Evolutionary conservation across 2,888 invertebrate genomes (phyloP).

Genomic region (Cartodere bifasciata): DNA sequence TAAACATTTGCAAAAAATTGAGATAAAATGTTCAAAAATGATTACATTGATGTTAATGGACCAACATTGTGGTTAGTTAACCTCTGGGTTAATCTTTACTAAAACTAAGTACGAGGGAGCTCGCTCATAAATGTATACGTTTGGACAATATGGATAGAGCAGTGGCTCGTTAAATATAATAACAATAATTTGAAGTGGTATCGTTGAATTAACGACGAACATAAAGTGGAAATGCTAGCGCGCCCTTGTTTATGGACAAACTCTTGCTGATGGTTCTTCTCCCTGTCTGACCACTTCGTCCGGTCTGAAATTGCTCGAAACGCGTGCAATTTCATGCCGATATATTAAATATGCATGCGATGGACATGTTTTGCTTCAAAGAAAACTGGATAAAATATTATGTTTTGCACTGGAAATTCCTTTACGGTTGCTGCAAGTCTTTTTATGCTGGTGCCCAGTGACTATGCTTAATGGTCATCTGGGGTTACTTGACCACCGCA

Average conservation of each 20-base stretch:
- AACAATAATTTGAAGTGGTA: conserved; percentile 26
- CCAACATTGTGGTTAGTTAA: no score
- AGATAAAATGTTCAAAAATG: no score
- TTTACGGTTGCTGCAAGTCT: no score
- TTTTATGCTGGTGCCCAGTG: no score
- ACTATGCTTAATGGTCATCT: no score
- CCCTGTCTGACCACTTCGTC: conserved; percentile 21
- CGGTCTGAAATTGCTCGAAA: conserved; percentile 21
- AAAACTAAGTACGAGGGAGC: no score
- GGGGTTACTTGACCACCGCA: no score
- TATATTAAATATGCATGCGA: conserved; percentile 20
- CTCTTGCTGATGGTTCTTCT: conserved; percentile 18
- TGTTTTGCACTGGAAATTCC: conserved; percentile 7
- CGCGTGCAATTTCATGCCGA: conserved; percentile 26
- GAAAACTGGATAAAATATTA: conserved; percentile 17
- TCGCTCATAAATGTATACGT: no score
- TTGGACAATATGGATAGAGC: conserved; percentile 2
- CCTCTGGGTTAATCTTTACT: no score
- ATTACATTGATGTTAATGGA: no score
- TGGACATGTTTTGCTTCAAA: conserved; percentile 13
- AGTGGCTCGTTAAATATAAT: conserved; percentile 22
- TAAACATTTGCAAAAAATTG: no score
- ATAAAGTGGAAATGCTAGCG: no score
- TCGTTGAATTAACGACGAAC: conserved; percentile 24
- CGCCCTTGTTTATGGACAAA: conserved; percentile 23